These are phyloP conservation scores for Esox lucius DNA, from an alignment of 2,797 vertebrate genomes.

Conservation along the genomic window DNA sequence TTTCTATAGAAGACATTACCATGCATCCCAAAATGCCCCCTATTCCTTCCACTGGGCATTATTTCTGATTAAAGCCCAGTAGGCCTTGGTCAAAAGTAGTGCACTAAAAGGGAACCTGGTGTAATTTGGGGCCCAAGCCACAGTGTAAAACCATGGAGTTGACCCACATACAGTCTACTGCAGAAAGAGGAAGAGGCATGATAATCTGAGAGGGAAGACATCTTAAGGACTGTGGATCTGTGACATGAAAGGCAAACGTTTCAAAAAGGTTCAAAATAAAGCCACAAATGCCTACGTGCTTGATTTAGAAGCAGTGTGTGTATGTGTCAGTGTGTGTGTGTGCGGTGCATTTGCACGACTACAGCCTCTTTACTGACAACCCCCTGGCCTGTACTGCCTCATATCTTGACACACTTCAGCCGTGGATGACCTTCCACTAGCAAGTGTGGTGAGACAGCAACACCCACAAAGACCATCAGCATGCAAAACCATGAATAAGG, in stretches of 20 bases:
- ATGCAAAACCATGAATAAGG: neutral
- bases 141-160: neutral
- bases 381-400: neutral
- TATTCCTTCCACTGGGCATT: no score
- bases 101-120: neutral
- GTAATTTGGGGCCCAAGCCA: neutral
- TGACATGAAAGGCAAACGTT: conserved; percentile 26
- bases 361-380: neutral
- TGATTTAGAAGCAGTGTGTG: conserved; percentile 28
- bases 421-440: neutral
- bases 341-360: neutral
- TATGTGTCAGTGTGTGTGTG: neutral
- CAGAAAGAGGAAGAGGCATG: conserved; percentile 15
- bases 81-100: neutral
- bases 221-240: conserved; percentile 3
- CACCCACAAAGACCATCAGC: neutral
- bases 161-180: conserved; percentile 9
- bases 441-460: neutral
- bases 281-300: conserved; percentile 26
- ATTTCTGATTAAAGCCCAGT: neutral
- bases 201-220: neutral
- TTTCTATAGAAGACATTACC: no score
- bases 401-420: neutral
- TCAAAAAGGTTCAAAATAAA: conserved; percentile 44
- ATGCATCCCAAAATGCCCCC: no score